Conservation (phyloP, 2,113 vertebrate genomes). For the Cygnus atratus region DNA sequence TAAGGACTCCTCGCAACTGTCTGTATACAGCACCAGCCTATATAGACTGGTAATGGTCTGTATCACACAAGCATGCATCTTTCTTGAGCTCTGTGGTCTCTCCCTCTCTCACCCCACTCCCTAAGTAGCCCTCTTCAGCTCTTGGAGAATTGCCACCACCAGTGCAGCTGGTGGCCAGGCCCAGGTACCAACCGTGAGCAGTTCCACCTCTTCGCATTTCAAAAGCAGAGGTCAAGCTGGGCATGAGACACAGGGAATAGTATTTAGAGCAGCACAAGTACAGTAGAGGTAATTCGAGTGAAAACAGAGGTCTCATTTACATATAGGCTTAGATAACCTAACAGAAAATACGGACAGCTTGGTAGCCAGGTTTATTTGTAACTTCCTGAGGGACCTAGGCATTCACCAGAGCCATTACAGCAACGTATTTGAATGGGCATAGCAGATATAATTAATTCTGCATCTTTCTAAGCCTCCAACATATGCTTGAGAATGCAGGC, state of each 20-base stretch:
- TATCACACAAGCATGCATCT: background rate
- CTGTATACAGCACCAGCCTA: background rate
- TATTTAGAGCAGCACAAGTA: background rate
- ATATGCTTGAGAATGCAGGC: background rate
- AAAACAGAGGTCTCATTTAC: background rate
- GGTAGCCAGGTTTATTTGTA: background rate
- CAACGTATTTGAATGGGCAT: fast-evolving
- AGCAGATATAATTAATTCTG: background rate
- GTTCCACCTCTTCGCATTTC: background rate
- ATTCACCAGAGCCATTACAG: background rate
- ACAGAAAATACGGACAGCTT: background rate
- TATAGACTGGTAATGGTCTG: background rate
- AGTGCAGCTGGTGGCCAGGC: background rate
- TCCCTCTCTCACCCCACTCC: background rate
- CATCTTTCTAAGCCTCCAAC: background rate
- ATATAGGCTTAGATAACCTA: background rate
- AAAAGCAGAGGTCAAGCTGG: background rate
- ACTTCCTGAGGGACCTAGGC: background rate
- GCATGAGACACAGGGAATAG: background rate
- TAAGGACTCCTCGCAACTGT: background rate
- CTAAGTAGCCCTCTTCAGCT: background rate
- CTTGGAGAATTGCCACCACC: background rate
- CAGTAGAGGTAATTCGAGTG: background rate
- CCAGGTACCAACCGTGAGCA: background rate
- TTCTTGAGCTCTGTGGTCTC: background rate